Evolutionary conservation across 2,888 invertebrate species (phyloP).

Genomic region (Carterocephalus palaemon): DNA sequence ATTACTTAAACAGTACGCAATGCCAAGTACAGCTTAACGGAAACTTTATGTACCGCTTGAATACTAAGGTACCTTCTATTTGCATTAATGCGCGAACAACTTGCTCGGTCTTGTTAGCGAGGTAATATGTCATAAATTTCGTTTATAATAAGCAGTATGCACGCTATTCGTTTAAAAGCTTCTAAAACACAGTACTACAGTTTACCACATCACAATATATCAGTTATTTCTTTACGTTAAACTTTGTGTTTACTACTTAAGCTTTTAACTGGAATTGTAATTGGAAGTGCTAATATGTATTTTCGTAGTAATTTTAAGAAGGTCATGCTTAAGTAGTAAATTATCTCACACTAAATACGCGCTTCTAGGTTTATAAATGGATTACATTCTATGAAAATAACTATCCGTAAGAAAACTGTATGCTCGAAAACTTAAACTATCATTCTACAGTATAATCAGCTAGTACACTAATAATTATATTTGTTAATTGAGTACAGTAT

Average conservation of each 20-base stretch:
- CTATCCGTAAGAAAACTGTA: too few species aligned
- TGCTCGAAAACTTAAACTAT: too few species aligned
- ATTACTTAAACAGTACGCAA: conserved; percentile 23
- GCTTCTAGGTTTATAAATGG: too few species aligned
- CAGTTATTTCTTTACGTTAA: conserved; percentile 14
- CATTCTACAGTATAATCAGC: too few species aligned
- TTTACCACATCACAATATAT: conserved; percentile 15
- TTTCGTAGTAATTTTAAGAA: too few species aligned
- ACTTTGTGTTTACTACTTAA: neutral
- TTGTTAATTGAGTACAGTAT: too few species aligned
- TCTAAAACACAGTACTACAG: conserved; percentile 12
- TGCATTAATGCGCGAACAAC: conserved; percentile 24
- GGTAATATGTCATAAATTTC: conserved; percentile 23
- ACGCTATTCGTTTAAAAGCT: conserved; percentile 24
- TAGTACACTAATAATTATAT: too few species aligned
- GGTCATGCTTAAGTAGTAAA: too few species aligned
- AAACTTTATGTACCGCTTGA: conserved; percentile 9
- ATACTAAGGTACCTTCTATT: conserved; percentile 23
- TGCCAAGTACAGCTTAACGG: conserved; percentile 19
- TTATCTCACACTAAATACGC: too few species aligned
- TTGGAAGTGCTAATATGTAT: too few species aligned
- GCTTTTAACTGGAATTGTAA: too few species aligned
- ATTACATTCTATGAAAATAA: too few species aligned
- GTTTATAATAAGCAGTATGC: conserved; percentile 25
- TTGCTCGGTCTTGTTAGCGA: conserved; percentile 17